Conservation (phyloP, 2,113 vertebrate genomes). For the Phalacrocorax aristotelis region DNA sequence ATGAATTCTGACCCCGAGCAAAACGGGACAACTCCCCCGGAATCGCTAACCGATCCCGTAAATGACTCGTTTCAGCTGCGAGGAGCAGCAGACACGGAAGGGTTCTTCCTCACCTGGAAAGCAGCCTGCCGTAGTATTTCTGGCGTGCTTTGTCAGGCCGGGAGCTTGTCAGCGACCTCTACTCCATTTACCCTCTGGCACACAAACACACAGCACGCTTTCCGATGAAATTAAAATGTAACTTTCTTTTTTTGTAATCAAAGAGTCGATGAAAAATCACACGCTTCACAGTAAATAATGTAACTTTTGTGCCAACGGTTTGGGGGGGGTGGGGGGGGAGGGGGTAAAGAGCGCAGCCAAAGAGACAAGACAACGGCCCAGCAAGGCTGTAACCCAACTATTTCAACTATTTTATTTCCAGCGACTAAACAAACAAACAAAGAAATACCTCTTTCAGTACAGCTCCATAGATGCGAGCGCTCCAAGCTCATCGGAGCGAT, state of each 20-base stretch:
- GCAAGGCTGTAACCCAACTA: conserved; percentile 41
- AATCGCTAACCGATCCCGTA: not conserved
- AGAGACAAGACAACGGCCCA: not conserved
- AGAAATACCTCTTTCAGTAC: not conserved
- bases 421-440: conserved; percentile 4
- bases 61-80: conserved; percentile 30
- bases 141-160: conserved; percentile 39
- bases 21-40: not conserved
- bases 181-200: conserved; percentile 68
- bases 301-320: not conserved
- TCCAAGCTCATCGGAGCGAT: conserved; percentile 50
- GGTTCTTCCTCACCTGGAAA: conserved; percentile 33
- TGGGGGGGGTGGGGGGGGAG: not conserved
- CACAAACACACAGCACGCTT: conserved; percentile 31
- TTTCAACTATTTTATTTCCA: conserved; percentile 40
- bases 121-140: conserved; percentile 46
- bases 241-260: not conserved
- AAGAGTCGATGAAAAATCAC: not conserved
- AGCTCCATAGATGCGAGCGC: conserved; percentile 16
- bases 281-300: not conserved
- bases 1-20: not conserved
- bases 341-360: not conserved
- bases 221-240: conserved; percentile 26
- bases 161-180: conserved; percentile 69
- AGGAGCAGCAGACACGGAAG: not conserved